phyloP scores from a whole-genome alignment of 30 jellyfish, hydroid and myxozoan genomes.

The Morbakka virulenta region DNA sequence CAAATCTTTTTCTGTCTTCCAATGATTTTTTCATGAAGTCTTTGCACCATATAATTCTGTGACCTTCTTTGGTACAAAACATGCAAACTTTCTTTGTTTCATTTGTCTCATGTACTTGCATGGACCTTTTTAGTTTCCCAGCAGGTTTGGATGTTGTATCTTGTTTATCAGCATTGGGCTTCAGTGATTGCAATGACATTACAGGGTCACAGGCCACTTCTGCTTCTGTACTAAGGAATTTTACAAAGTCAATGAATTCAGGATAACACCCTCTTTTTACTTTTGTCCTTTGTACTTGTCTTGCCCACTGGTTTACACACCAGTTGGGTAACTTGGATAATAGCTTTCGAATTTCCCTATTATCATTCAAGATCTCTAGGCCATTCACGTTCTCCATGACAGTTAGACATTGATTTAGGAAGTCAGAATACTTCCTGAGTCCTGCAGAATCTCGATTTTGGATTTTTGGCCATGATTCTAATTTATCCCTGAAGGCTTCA shows the following conservation, averaged over 20 bases:
- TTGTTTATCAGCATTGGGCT: too few relatives aligned
- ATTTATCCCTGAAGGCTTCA: neutral
- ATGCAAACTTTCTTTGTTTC: too few relatives aligned
- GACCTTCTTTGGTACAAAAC: too few relatives aligned
- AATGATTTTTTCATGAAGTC: too few relatives aligned
- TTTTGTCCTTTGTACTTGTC: too few relatives aligned
- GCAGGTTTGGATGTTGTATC: too few relatives aligned
- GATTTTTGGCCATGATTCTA: conserved; percentile 1
- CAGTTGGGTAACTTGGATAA: conserved; percentile 10
- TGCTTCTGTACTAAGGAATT: neutral
- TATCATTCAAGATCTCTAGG: neutral
- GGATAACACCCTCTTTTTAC: neutral
- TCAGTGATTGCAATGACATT: conserved; percentile 16
- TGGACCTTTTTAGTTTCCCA: too few relatives aligned
- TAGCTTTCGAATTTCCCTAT: neutral
- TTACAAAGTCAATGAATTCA: neutral
- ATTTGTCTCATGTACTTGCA: too few relatives aligned
- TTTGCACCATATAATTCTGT: too few relatives aligned
- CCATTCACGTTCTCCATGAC: neutral
- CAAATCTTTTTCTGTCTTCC: too few relatives aligned
- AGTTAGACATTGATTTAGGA: conserved; percentile 8
- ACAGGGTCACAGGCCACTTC: conserved; percentile 33
- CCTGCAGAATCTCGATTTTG: conserved; percentile 3
- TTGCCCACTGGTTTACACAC: conserved; percentile 9
- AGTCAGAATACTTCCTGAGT: conserved; percentile 10